Percentiles rank a stretch among this genome's conserved stretches.
These are phyloP conservation scores for Ellobium chinense DNA, from an alignment of 2,888 invertebrate species.

Conservation along the genomic window DNA sequence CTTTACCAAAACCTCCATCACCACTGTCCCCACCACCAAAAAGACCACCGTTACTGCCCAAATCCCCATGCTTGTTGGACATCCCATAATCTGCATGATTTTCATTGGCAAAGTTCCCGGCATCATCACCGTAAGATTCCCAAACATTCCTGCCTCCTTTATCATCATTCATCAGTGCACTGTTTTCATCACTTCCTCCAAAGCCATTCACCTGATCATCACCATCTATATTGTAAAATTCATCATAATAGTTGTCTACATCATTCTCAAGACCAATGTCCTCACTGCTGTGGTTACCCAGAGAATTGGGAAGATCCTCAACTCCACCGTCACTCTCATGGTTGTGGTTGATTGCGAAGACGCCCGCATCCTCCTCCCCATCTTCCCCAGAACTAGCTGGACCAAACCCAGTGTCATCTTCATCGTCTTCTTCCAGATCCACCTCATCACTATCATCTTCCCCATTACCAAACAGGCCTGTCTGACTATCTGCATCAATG, in stretches of 20 bases:
- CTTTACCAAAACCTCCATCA: neutral
- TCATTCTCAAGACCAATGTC: slow-evolving; percentile 28
- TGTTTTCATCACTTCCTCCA: neutral
- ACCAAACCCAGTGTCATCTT: slow-evolving; percentile 16
- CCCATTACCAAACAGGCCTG: slow-evolving; percentile 43
- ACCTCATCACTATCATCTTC: slow-evolving; percentile 47
- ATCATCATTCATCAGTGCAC: neutral
- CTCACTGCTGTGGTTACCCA: neutral
- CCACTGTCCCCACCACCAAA: neutral
- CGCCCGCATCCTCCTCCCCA: neutral
- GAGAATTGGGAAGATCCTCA: neutral
- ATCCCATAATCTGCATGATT: slow-evolving; percentile 7
- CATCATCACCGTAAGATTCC: slow-evolving; percentile 17
- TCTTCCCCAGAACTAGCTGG: neutral
- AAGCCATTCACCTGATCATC: slow-evolving; percentile 28
- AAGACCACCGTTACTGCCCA: neutral
- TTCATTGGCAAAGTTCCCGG: neutral
- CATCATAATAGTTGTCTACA: slow-evolving; percentile 41
- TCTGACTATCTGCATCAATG: slow-evolving; percentile 36
- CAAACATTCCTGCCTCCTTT: neutral
- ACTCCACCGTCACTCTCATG: neutral
- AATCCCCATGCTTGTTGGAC: neutral
- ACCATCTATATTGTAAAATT: slow-evolving; percentile 43
- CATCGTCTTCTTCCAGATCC: slow-evolving; percentile 23
- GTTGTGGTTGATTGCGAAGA: neutral